Conservation (phyloP, 2,113 vertebrate species). For the Loxodonta africana region DNA sequence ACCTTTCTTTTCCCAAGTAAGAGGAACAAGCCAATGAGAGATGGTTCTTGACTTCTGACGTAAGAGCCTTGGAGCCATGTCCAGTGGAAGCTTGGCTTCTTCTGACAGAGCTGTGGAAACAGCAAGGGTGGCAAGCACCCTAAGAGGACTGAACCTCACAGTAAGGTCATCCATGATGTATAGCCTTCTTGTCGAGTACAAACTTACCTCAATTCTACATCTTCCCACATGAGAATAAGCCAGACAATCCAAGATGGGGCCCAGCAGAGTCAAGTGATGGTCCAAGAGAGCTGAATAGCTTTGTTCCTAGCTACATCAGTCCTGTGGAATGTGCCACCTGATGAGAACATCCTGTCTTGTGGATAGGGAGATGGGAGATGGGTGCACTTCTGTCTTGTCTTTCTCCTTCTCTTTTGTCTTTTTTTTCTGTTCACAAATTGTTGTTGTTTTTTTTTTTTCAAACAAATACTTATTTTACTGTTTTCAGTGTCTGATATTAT, state of each 20-base stretch:
- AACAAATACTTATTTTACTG: background rate
- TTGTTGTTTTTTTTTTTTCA: background rate
- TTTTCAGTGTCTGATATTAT: background rate
- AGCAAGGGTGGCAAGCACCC: background rate
- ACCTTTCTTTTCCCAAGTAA: background rate
- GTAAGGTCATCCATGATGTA: background rate
- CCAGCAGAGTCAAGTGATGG: background rate
- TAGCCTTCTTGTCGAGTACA: background rate
- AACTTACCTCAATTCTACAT: background rate
- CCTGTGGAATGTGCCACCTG: background rate
- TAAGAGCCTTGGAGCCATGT: background rate
- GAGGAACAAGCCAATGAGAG: background rate
- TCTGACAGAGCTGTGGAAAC: background rate
- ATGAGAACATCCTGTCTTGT: background rate
- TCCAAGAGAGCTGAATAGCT: background rate
- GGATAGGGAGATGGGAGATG: background rate
- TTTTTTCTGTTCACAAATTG: background rate
- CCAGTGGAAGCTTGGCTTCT: background rate
- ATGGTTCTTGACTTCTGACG: background rate
- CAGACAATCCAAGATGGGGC: background rate
- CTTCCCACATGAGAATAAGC: background rate
- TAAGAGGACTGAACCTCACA: background rate
- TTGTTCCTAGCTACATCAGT: background rate
- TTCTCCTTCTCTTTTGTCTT: background rate
- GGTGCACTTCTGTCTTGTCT: background rate